A percentile compares a stretch with the other conserved stretches of the same genome.
Conservation (phyloP, 2,888 invertebrate genomes). For the Eucera pruinosa region DNA sequence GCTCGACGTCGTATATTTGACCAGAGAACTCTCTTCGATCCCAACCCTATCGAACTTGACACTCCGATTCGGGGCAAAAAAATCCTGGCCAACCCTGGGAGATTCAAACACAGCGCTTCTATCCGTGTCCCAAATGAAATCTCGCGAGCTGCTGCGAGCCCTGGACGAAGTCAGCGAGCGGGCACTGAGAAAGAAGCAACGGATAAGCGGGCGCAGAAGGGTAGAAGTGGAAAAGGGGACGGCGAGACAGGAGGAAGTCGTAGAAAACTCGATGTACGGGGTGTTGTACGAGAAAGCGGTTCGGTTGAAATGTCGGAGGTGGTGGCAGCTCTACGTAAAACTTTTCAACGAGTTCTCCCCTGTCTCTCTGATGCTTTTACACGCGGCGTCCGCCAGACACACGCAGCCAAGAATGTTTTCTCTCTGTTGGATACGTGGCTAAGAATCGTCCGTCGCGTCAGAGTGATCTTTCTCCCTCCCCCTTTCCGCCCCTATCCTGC, state of each 20-base stretch:
- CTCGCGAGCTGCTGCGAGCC: constrained; percentile 22
- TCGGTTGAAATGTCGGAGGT: constrained; percentile 62
- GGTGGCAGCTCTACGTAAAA: constrained; percentile 55
- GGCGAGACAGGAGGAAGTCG: constrained; percentile 35
- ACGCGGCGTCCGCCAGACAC: constrained; percentile 2
- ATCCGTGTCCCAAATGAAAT: constrained; percentile 44
- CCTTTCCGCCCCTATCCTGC: background rate
- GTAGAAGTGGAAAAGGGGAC: constrained; percentile 13
- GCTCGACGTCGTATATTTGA: no score
- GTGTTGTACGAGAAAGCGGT: constrained; percentile 69
- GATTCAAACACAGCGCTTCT: constrained; percentile 23
- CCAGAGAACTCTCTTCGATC: background rate
- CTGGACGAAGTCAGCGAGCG: background rate
- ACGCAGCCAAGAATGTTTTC: constrained; percentile 24
- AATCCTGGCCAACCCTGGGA: background rate
- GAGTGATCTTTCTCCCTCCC: constrained; percentile 57
- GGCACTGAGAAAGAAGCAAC: background rate
- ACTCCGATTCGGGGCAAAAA: background rate
- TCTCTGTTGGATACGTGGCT: constrained; percentile 29
- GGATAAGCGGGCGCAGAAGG: constrained; percentile 9
- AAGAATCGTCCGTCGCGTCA: constrained; percentile 58
- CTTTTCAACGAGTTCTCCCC: constrained; percentile 71
- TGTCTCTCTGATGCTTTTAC: constrained; percentile 49
- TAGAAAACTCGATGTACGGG: constrained; percentile 63
- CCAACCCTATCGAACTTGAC: constrained; percentile 1